Base-by-base conservation (phyloP, 2,113 vertebrate species). In the Setophaga coronata region DNA sequence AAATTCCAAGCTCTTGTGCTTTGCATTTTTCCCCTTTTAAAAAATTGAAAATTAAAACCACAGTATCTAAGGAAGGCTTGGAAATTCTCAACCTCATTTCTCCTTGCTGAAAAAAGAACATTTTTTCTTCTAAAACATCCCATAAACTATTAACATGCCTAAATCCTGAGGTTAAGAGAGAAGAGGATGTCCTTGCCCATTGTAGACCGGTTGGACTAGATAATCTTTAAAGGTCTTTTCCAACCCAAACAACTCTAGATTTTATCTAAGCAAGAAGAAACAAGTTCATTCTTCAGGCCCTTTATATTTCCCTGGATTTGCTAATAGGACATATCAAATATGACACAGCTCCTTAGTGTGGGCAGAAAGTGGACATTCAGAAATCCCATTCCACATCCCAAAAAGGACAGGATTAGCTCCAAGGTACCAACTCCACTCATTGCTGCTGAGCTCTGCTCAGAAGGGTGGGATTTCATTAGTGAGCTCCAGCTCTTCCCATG, bases 251-350 rank as follows among this genome's bases (percentile, higher is more conserved):
- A 15, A 12, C 47, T 78, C 12, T 14, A 31, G 10, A 20, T 33
- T 76, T 16, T 42, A 65, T 16, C 25, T 54, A 28, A 76, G 13
- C 16, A 78, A 58, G 51, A 90, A 86, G 23, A 67, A 73, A 47
- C 18, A 1, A 43, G 7, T 40, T 74, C 9, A 18, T 10, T 36
- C 29, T 89, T 40, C 58, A 73, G 24, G 45, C 2, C 40, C 13
- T 54, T 81, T 31, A 18, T 62, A 70, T 31, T 89, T 10, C 7
- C 28, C 40, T 31, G 6, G 8, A 24, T 51, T 58, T 58, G 14
- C 5, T 57, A 40, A 58, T 3, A 34, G 15, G 51, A 40, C 4
- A 47, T 9, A 26, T 3, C 0, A 1, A 81, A 71, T 33, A 36
- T 2, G 9, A 64, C 2, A 2, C 16, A 65, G 21, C 9, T 83